Evolutionary conservation across 2,888 invertebrate species (phyloP).

Genomic region (Schrankia costaestrigalis): DNA sequence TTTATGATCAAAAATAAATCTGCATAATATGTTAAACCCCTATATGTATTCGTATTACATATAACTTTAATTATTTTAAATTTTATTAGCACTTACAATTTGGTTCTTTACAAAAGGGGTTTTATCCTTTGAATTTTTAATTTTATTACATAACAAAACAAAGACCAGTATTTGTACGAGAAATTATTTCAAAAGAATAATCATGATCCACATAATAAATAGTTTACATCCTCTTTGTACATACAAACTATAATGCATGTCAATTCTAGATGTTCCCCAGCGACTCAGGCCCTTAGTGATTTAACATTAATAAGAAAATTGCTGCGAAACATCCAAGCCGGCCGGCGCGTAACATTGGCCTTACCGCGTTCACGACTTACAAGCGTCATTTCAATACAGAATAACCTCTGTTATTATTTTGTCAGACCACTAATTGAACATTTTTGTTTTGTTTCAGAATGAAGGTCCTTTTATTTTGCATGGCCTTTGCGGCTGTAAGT

Average conservation of each 20-base stretch:
- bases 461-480: slow-evolving; percentile 82
- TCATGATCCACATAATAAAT: slow-evolving; percentile 56
- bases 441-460: slow-evolving; percentile 79
- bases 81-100: too few relatives aligned
- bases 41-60: too few relatives aligned
- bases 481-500: slow-evolving; percentile 79
- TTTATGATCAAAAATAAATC: too few relatives aligned
- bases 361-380: slow-evolving; percentile 68
- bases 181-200: slow-evolving; percentile 34
- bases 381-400: slow-evolving; percentile 55
- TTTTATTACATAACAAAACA: too few relatives aligned
- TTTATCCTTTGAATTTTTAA: too few relatives aligned
- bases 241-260: too few relatives aligned
- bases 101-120: too few relatives aligned
- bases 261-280: slow-evolving; percentile 54
- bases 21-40: too few relatives aligned
- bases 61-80: too few relatives aligned
- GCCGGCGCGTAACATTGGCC: slow-evolving; percentile 77
- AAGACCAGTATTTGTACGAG: background rate
- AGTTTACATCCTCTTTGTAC: slow-evolving; percentile 72
- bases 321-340: slow-evolving; percentile 53
- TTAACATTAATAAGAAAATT: slow-evolving; percentile 76
- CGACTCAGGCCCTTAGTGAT: slow-evolving; percentile 65
- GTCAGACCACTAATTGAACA: slow-evolving; percentile 52
- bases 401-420: slow-evolving; percentile 43